Percentiles rank a stretch among this genome's conserved stretches.
Conservation (phyloP, 2,797 vertebrate genomes). For the Diglossa cyanea region DNA sequence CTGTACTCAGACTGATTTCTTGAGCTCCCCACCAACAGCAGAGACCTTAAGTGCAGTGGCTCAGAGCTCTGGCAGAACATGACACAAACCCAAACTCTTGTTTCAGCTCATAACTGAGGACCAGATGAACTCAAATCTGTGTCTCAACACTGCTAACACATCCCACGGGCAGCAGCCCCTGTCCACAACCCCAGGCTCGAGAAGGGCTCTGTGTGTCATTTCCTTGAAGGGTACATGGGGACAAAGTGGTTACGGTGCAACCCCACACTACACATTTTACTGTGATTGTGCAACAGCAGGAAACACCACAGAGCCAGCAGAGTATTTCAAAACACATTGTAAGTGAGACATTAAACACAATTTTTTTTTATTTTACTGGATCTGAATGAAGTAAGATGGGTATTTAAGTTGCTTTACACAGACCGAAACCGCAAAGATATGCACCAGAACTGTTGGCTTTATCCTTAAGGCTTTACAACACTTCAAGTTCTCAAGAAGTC, state of each 20-base stretch:
- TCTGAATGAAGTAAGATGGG: background rate
- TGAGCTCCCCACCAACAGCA: background rate
- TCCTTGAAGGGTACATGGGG: background rate
- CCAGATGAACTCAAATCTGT: background rate
- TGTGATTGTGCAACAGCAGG: background rate
- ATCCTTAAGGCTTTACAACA: background rate
- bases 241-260: background rate
- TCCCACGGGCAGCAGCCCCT: background rate
- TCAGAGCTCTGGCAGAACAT: background rate
- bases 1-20: background rate
- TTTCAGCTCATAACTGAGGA: background rate
- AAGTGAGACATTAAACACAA: background rate
- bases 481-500: background rate
- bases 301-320: background rate
- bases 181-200: background rate
- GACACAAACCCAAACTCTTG: background rate
- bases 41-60: background rate
- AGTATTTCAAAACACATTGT: slow-evolving; percentile 19
- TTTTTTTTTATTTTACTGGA: background rate
- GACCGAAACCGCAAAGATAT: background rate
- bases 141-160: background rate
- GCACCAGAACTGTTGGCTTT: background rate
- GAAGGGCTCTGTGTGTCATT: background rate
- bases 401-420: background rate
- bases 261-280: background rate